Conservation (phyloP, 1,140 invertebrate species). For the Agraylea sexmaculata region DNA sequence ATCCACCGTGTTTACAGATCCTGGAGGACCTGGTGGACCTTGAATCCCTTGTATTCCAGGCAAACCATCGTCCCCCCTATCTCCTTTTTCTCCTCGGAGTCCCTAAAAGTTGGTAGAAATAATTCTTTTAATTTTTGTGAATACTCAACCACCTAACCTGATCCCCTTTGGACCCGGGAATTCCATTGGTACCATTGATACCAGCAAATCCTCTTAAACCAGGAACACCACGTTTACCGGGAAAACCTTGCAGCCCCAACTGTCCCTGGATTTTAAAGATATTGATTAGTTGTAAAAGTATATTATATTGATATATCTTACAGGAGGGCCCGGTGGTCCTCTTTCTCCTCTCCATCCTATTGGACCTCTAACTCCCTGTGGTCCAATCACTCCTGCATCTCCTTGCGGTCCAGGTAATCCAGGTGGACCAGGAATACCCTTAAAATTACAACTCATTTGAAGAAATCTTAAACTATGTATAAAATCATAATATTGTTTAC, state of each 20-base stretch:
- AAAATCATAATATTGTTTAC: constrained; percentile 26
- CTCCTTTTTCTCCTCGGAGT: constrained; percentile 21
- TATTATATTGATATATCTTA: constrained; percentile 2
- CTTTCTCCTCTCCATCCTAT: constrained; percentile 23
- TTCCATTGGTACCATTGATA: constrained; percentile 19
- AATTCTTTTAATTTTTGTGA: constrained; percentile 4
- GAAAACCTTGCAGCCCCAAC: constrained; percentile 24
- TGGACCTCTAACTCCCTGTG: constrained; percentile 25
- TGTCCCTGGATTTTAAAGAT: constrained; percentile 19
- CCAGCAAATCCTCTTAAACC: constrained; percentile 27
- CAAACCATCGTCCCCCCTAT: constrained; percentile 25
- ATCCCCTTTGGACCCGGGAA: constrained; percentile 22
- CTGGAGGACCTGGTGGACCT: constrained; percentile 24
- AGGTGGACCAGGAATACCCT: constrained; percentile 13
- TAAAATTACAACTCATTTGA: not conserved
- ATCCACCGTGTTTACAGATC: constrained; percentile 11
- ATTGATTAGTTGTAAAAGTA: not conserved
- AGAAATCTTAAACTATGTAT: not conserved
- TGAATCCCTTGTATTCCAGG: constrained; percentile 27
- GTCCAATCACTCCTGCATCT: constrained; percentile 24
- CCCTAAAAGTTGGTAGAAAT: constrained; percentile 19
- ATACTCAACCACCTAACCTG: constrained; percentile 20
- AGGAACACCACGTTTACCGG: constrained; percentile 26
- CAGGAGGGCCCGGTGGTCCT: constrained; percentile 6
- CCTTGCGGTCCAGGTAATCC: constrained; percentile 26